Base-by-base conservation (phyloP, 1,140 invertebrate genomes). In the Lithobius niger region DNA sequence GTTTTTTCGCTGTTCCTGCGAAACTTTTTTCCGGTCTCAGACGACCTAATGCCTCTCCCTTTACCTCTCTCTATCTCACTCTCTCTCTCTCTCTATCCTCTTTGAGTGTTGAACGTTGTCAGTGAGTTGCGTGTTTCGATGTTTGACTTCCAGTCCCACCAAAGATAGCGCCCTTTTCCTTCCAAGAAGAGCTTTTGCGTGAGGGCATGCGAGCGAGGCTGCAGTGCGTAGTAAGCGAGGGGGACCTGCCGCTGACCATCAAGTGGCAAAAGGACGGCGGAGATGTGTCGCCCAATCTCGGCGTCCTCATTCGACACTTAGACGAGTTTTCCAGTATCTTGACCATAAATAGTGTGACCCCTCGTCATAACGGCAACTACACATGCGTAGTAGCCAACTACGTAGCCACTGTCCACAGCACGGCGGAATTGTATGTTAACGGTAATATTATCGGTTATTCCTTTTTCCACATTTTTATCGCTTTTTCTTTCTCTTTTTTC, bases 181-280 rank as follows among this genome's bases (percentile, higher is more conserved):
- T 85, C 63, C 78, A 82, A 27, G 66, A 71, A 18, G 84, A 84
- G 64, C 73, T 88, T n/a, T 82, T 74, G 31, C 67, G 88, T 71
- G 86, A 92, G 75, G 88, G 88, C 13, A 86, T 88, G 62, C 71
- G 88, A 40, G 85, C 88, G 1, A 86, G 89, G 67, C 82, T 93
- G 18, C 86, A 88, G 52, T 95, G 90, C 72, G 86, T 83, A 58
- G 85, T 93, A 16, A 88, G 83, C 50, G 88, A 86, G 25, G 90
- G 90, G 19, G 89, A 94, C 72, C 81, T 89, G 66, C 89, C 89
- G 3, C 84, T 93, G 27, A 80, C 82, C 65, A 88, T 94, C 64
- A 78, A 79, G 2, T 95, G 90, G 90, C 77, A 84, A 22, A 92
- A 92, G 66, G 86, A 92, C 67, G 83, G 82, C n/a, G 71, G 76